These are phyloP conservation scores for Microctenopoma lineatum DNA, from an alignment of 2,797 vertebrate species.

Conservation along the genomic window DNA sequence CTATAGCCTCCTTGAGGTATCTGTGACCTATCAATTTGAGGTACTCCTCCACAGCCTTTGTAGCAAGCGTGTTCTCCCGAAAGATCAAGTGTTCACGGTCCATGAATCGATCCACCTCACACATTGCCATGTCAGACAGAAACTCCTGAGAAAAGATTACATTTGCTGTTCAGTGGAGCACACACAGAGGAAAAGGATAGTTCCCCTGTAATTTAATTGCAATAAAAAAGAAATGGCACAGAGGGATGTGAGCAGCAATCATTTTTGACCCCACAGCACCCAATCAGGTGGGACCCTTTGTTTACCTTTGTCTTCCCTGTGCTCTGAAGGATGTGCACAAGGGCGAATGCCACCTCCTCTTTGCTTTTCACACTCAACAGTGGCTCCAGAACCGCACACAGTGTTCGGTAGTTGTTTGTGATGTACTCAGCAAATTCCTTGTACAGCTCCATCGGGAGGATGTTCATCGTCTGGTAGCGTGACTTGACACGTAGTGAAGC, in stretches of 20 bases:
- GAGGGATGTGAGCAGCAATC: neutral
- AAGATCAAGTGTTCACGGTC: slow-evolving; percentile 98
- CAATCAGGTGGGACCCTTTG: neutral
- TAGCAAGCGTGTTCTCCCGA: slow-evolving; percentile 97
- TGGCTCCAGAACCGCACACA: slow-evolving; percentile 93
- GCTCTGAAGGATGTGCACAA: slow-evolving; percentile 97
- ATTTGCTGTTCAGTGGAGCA: slow-evolving; percentile 12
- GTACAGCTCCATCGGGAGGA: slow-evolving; percentile 98
- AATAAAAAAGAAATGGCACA: neutral
- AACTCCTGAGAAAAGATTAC: slow-evolving; percentile 87
- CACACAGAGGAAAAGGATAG: neutral
- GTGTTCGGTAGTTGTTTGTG: slow-evolving; percentile 96
- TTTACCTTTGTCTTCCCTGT: slow-evolving; percentile 94
- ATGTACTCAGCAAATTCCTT: slow-evolving; percentile 98
- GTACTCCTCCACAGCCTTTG: slow-evolving; percentile 99
- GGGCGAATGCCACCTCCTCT: slow-evolving; percentile 96
- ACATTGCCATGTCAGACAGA: slow-evolving; percentile 98
- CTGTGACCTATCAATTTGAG: slow-evolving; percentile 98
- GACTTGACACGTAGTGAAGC: slow-evolving; percentile 94
- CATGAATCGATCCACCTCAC: slow-evolving; percentile 97
- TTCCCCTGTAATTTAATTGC: neutral
- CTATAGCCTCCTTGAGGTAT: slow-evolving; percentile 99
- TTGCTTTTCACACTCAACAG: slow-evolving; percentile 97
- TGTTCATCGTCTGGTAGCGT: slow-evolving; percentile 98
- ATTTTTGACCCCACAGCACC: neutral